Evolutionary conservation across 2,888 invertebrate genomes (phyloP).

Genomic region (Zhengitettix transpicula): DNA sequence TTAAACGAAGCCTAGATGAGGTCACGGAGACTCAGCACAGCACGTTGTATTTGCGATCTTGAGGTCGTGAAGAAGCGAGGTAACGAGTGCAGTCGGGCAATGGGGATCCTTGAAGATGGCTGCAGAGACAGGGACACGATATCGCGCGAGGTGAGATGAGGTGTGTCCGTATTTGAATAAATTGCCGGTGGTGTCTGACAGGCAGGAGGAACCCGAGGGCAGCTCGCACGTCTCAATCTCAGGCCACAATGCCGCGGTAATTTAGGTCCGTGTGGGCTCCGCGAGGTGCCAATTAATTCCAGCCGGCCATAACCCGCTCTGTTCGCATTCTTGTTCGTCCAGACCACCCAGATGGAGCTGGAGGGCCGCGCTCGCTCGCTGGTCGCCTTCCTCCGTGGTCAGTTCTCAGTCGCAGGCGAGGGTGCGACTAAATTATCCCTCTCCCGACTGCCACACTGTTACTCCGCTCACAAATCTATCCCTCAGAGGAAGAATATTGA

Average conservation of each 20-base stretch:
- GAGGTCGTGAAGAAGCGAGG: no score
- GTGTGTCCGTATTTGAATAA: not conserved
- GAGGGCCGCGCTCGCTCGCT: not conserved
- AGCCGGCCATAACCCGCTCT: not conserved
- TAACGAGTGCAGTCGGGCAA: no score
- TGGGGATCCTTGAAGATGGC: no score
- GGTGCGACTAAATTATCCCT: no score
- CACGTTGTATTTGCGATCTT: no score
- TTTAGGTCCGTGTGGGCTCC: not conserved
- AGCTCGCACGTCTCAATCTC: not conserved
- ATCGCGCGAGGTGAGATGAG: no score
- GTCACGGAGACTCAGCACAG: no score
- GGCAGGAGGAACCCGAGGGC: not conserved
- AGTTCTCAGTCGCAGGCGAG: not conserved
- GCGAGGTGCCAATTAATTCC: not conserved
- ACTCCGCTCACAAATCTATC: no score
- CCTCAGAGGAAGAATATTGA: no score
- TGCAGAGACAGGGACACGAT: no score
- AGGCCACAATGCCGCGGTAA: not conserved
- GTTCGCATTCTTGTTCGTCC: not conserved
- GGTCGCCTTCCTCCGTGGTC: not conserved
- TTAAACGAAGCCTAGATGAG: no score
- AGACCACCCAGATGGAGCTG: not conserved
- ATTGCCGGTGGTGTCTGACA: not conserved
- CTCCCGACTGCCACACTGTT: no score